A percentile compares a stretch with the other conserved stretches of the same genome.
Evolutionary conservation across 2,888 invertebrate species (phyloP).

Genomic region (Pammene aurita): DNA sequence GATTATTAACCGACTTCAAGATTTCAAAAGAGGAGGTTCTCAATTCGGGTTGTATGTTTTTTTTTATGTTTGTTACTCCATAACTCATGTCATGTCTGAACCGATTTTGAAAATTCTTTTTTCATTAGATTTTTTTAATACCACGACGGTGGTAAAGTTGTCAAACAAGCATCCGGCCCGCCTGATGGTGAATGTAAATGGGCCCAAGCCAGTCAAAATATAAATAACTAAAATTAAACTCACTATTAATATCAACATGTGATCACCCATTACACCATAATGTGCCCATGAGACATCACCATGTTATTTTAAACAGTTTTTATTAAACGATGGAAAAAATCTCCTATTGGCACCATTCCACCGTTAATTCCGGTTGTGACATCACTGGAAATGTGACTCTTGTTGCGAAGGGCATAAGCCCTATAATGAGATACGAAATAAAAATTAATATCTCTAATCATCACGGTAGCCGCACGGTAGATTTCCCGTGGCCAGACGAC

Average conservation of each 20-base stretch:
- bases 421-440: background rate
- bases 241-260: constrained; percentile 21
- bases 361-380: constrained; percentile 18
- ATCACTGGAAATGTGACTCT: constrained; percentile 17
- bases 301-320: constrained; percentile 32
- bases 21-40: no score
- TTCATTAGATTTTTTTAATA: no score
- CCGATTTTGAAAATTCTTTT: no score
- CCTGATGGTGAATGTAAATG: no score
- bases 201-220: no score
- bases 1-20: no score
- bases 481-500: constrained; percentile 20
- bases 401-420: constrained; percentile 13
- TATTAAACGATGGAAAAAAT: constrained; percentile 36
- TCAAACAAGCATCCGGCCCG: no score
- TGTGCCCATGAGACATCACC: constrained; percentile 9
- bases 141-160: no score
- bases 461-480: constrained; percentile 8
- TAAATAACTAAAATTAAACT: no score
- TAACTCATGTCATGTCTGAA: no score
- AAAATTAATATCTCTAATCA: constrained; percentile 10
- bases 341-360: constrained; percentile 31
- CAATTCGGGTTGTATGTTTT: no score
- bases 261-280: constrained; percentile 22
- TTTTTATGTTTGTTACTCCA: no score